phyloP scores from a whole-genome alignment of 2,888 invertebrate genomes.

The Argyresthia albistria region DNA sequence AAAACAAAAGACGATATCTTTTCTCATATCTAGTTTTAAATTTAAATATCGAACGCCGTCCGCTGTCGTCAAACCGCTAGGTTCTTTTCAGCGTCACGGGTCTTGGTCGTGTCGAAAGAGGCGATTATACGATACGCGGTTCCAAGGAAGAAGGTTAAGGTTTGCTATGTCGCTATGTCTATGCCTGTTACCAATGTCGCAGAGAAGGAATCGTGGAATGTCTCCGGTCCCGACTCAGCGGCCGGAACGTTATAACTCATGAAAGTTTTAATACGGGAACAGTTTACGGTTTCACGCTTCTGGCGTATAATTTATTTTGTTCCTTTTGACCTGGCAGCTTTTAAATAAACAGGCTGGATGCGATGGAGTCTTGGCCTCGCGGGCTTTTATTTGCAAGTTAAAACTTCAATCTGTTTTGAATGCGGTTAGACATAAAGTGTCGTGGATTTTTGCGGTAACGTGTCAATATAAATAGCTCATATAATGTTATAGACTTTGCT shows the following conservation, averaged over 20 bases:
- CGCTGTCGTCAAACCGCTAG: no score
- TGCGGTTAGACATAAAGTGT: no score
- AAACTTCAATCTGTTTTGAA: background rate
- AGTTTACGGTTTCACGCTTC: conserved; percentile 20
- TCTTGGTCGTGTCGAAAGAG: no score
- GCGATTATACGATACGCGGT: no score
- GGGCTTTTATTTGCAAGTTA: background rate
- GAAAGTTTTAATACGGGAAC: conserved; percentile 30
- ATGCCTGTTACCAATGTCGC: background rate
- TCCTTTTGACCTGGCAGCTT: conserved; percentile 8
- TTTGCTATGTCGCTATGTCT: background rate
- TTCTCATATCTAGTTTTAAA: background rate
- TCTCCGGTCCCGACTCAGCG: background rate
- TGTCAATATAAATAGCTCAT: no score
- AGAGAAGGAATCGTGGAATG: conserved; percentile 1
- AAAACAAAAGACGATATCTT: no score
- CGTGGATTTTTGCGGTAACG: no score
- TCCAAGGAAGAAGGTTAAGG: background rate
- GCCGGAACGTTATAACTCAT: conserved; percentile 25
- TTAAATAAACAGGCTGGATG: conserved; percentile 2
- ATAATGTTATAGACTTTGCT: no score
- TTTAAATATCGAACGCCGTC: background rate
- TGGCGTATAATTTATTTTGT: conserved; percentile 18
- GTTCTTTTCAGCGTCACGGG: no score
- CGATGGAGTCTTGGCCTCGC: background rate